Conservation (phyloP, 92 coral and sea anemone species). For the Epizoanthus illoricatus region DNA sequence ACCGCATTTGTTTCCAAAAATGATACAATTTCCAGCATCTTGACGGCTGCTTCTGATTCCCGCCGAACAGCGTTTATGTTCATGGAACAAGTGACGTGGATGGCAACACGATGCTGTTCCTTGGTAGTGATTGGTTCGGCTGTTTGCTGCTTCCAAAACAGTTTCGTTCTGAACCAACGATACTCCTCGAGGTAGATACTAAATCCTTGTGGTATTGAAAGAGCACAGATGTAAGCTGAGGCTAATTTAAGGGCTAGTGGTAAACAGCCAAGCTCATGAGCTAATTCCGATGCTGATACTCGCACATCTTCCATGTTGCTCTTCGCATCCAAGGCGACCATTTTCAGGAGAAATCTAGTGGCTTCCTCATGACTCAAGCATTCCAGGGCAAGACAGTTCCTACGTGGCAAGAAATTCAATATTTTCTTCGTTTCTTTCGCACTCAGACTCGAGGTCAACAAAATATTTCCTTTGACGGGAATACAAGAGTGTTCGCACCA, state of each 20-base stretch:
- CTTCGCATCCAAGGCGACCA: neutral
- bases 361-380: conserved; percentile 4
- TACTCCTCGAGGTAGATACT: neutral
- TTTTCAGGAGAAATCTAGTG: neutral
- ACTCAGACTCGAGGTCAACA: neutral
- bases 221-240: neutral
- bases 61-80: conserved; percentile 41
- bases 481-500: neutral
- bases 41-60: neutral
- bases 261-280: neutral
- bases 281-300: neutral
- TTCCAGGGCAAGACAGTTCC: neutral
- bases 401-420: neutral
- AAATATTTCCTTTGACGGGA: neutral
- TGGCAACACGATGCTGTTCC: conserved; percentile 44
- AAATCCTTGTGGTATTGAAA: neutral
- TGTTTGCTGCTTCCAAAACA: conserved; percentile 6
- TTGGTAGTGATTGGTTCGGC: conserved; percentile 22
- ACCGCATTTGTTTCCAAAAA: conserved; percentile 18
- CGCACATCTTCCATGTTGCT: neutral
- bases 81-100: conserved; percentile 51
- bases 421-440: neutral
- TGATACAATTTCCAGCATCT: conserved; percentile 6
- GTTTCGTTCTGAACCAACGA: neutral
- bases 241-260: neutral